A percentile compares a stretch with the other conserved stretches of the same genome.
These are phyloP conservation scores for Catostylus mosaicus DNA, from an alignment of 30 jellyfish, hydroid and myxozoan species.

Conservation along the genomic window DNA sequence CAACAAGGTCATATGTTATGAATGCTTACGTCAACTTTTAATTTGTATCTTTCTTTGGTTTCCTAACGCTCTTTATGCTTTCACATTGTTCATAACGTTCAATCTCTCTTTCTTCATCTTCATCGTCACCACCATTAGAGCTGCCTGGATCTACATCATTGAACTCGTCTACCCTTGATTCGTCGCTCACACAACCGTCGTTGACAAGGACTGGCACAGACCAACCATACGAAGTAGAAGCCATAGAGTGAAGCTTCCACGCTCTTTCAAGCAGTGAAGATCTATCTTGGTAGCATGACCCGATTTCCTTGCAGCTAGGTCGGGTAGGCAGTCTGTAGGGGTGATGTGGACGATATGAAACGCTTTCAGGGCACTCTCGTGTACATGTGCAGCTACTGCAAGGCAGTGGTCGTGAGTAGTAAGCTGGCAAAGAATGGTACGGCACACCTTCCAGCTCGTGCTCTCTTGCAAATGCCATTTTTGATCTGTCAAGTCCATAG, in stretches of 20 bases:
- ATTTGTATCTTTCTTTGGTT: too few species aligned
- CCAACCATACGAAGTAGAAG: slow-evolving; percentile 53
- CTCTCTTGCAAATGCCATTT: neutral
- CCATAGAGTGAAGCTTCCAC: slow-evolving; percentile 10
- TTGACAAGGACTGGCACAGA: slow-evolving; percentile 40
- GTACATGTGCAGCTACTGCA: slow-evolving; percentile 33
- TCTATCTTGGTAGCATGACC: slow-evolving; percentile 8
- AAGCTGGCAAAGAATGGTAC: neutral
- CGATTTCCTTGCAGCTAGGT: neutral
- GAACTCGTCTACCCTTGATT: neutral
- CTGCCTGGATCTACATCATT: neutral
- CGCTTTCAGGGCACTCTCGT: slow-evolving; percentile 7
- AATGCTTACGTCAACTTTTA: too few species aligned
- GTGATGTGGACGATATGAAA: neutral
- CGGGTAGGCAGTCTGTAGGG: slow-evolving; percentile 9
- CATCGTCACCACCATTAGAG: neutral
- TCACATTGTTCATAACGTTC: too few species aligned
- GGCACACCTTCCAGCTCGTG: slow-evolving; percentile 1
- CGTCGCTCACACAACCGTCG: neutral
- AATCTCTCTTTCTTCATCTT: too few species aligned
- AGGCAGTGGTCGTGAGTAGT: slow-evolving; percentile 17
- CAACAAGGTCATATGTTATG: too few species aligned
- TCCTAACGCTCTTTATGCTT: too few species aligned
- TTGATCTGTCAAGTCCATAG: neutral
- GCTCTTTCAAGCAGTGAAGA: slow-evolving; percentile 12